Base-by-base conservation (phyloP, 2,888 invertebrate genomes). In the Archaeoteleia sp. region DNA sequence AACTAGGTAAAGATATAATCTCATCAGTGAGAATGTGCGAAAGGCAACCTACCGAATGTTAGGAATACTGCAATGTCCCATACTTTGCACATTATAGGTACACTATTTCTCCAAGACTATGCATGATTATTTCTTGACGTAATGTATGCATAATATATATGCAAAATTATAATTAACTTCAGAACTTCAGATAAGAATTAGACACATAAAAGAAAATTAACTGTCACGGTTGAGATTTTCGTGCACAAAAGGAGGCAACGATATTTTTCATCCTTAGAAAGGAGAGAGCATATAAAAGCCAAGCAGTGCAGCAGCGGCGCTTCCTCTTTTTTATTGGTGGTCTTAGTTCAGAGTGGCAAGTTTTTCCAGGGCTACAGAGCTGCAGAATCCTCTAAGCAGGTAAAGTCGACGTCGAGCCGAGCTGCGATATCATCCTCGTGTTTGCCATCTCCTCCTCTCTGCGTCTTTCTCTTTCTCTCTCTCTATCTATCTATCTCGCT, bases 291-390 rank as follows among this genome's bases (percentile, higher is more conserved):
- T 35, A 54, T 55, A 63, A 68, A 68, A 68, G 62, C 57, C 63
- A 63, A 60, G 63, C 54, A 39, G 15, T 49, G 61, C 61, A 29
- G 61, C 61, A 29, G 34, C 51, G 45, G 60, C 49, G 68, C 35
- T 68, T 68, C 63, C 68, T 58, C 68, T 37, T 63, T 68, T 63
- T 68, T 68, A 63, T 62, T 42, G 62, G 55, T 14, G 67, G 53
- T 55, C 63, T 68, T 68, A 58, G 48, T 54, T 63, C 58, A 29
- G 54, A 58, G 63, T 63, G 54, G 68, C 68, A 68, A 68, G 63
- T 68, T 68, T 60, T 68, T 62, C 48, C 54, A 54, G 27, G n/a
- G 49, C 55, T 17, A 42, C 42, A 48, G 60, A 29, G 48, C 55
- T 27, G 46, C 46, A 30, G 35, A 63, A 63, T 63, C 51, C 62